A percentile compares a stretch with the other conserved stretches of the same genome.
These are phyloP conservation scores for Archips crataeganus DNA, from an alignment of 2,888 invertebrate genomes.

Conservation along the genomic window DNA sequence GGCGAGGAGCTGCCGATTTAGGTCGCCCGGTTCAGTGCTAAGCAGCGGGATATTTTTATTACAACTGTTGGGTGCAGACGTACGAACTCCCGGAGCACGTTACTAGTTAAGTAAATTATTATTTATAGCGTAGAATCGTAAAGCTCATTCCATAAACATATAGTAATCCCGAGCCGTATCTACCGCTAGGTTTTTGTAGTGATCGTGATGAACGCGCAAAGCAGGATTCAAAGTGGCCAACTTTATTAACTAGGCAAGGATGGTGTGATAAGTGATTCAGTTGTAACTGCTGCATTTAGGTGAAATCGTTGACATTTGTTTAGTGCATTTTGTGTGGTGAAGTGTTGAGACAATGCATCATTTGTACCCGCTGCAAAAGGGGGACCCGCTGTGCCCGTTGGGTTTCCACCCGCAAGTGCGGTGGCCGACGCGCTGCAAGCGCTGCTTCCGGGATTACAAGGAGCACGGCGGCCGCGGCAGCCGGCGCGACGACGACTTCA, in stretches of 20 bases:
- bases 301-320: conserved; percentile 73
- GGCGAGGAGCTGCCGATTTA: conserved; percentile 74
- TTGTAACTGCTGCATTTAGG: conserved; percentile 71
- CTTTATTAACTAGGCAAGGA: conserved; percentile 48
- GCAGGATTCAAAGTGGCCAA: conserved; percentile 32
- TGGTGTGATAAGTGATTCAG: conserved; percentile 59
- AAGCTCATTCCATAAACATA: conserved; percentile 82
- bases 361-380: conserved; percentile 91
- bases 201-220: conserved; percentile 6
- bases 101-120: conserved; percentile 76
- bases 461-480: conserved; percentile 93
- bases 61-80: conserved; percentile 78
- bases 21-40: conserved; percentile 83
- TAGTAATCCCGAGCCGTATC: conserved; percentile 45
- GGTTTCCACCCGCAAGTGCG: conserved; percentile 98
- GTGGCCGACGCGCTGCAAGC: conserved; percentile 97
- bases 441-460: conserved; percentile 97
- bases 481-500: conserved; percentile 88
- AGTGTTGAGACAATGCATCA: conserved; percentile 87
- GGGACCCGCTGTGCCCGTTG: conserved; percentile 95
- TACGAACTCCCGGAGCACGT: conserved; percentile 72
- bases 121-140: conserved; percentile 78
- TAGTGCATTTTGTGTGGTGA: conserved; percentile 74
- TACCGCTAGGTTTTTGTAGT: conserved; percentile 22
- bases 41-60: conserved; percentile 84